Evolutionary conservation across 2,113 vertebrate genomes (phyloP).

Genomic region (Ellobius talpinus): DNA sequence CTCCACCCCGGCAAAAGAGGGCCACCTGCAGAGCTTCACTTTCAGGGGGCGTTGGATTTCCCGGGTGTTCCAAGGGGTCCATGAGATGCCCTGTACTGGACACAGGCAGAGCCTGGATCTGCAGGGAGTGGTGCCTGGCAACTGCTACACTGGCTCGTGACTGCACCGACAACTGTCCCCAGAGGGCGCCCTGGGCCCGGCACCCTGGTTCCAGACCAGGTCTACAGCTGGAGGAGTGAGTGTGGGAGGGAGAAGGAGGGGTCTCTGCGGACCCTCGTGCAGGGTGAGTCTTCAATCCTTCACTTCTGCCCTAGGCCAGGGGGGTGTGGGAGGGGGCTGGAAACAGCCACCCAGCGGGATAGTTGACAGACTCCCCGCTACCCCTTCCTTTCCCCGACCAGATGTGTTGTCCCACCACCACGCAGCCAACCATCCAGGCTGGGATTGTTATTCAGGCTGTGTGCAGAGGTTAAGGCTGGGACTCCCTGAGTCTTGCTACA

Average conservation of each 20-base stretch:
- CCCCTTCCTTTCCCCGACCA: fast-evolving
- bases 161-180: not conserved
- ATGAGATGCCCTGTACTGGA: fast-evolving
- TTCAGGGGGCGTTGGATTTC: not conserved
- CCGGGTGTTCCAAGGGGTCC: not conserved
- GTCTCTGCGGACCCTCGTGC: not conserved
- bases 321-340: too few relatives aligned
- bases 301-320: not conserved
- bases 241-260: not conserved
- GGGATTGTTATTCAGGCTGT: not conserved
- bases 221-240: fast-evolving
- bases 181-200: not conserved
- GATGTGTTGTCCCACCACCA: not conserved
- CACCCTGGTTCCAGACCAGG: fast-evolving
- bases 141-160: not conserved
- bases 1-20: too few relatives aligned
- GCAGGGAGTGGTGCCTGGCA: fast-evolving
- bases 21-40: not conserved
- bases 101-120: fast-evolving
- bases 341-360: not conserved
- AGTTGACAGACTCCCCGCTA: not conserved
- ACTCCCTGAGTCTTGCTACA: not conserved
- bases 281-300: not conserved
- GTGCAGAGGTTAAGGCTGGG: not conserved
- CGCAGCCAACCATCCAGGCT: not conserved